Base-by-base conservation (phyloP, 2,797 vertebrate genomes). In the Falco berigora region DNA sequence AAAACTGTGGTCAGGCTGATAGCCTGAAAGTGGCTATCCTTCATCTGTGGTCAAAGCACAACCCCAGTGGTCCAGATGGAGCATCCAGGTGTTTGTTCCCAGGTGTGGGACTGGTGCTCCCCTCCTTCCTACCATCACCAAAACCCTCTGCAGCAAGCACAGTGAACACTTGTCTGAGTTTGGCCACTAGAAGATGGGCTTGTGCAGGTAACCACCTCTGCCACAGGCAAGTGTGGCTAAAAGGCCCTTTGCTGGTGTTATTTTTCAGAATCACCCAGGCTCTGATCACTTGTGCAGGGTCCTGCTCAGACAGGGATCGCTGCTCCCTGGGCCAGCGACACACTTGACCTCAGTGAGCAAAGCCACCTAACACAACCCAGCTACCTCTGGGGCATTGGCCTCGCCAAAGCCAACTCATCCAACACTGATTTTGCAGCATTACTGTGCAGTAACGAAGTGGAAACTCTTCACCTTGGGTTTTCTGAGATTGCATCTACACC, bases 401-500 rank as follows among this genome's bases (percentile, higher is more conserved):
- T 75, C 21, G 10, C 36, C 4, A 1, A 62, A 22, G 8, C 47
- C 20, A 18, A 15, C 18, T 21, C 15, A 9, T 42, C 38, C 17
- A 10, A 14, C 59, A 49, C 3, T 10, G 76, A 73, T 73, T 92
- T 47, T n/a, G 40, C 61, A 73, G 67, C 1, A 2, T 38, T 59
- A 8, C 23, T 56, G 21, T 6, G 2, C 50, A 72, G n/a, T 8
- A 17, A 32, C n/a, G 21, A 63, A n/a, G 49, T 88, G 93, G 91
- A 95, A 95, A 95, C 63, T 81, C 32, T 18, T 88, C 32, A 3
- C 50, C 61, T 34, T 28, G 90, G 66, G 7, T 16, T 14, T 53
- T 20, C 47, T 79, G 76, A 96, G 91, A 95, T 95, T 46, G 76
- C 85, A 95, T 95, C 93, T 93, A 9, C 49, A 42, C 90, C 84